Evolutionary conservation across 2,888 invertebrate genomes (phyloP).

Genomic region (Sesia bembeciformis): DNA sequence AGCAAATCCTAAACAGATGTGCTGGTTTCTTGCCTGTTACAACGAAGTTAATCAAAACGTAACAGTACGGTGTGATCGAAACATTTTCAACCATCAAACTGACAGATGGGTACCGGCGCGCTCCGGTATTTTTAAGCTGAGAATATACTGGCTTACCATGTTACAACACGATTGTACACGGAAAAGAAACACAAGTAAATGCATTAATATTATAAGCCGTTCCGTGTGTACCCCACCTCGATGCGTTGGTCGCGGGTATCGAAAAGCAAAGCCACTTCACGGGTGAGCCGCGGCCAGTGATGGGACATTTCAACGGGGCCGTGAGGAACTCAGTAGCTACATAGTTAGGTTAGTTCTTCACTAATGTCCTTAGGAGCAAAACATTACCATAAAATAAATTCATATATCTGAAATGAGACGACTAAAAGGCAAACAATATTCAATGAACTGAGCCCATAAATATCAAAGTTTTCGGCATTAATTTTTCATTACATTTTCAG

Average conservation of each 20-base stretch:
- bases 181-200: neutral
- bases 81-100: slow-evolving; percentile 20
- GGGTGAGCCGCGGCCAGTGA: slow-evolving; percentile 10
- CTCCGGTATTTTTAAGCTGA: neutral
- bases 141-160: no score
- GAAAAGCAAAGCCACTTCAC: slow-evolving; percentile 15
- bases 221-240: slow-evolving; percentile 1
- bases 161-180: neutral
- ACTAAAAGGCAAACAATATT: no score
- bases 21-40: no score
- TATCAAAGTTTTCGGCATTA: no score
- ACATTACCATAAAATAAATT: no score
- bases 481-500: no score
- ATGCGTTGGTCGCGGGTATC: slow-evolving; percentile 17
- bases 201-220: neutral
- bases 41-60: neutral
- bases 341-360: no score
- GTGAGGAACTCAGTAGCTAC: no score
- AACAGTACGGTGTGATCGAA: slow-evolving; percentile 12
- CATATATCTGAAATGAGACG: no score
- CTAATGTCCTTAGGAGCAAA: no score
- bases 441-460: no score
- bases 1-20: no score
- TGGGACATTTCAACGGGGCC: neutral
- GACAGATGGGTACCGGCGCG: slow-evolving; percentile 23